These are phyloP conservation scores for Pteropus rufus DNA, from an alignment of 2,797 vertebrate genomes.

Conservation along the genomic window DNA sequence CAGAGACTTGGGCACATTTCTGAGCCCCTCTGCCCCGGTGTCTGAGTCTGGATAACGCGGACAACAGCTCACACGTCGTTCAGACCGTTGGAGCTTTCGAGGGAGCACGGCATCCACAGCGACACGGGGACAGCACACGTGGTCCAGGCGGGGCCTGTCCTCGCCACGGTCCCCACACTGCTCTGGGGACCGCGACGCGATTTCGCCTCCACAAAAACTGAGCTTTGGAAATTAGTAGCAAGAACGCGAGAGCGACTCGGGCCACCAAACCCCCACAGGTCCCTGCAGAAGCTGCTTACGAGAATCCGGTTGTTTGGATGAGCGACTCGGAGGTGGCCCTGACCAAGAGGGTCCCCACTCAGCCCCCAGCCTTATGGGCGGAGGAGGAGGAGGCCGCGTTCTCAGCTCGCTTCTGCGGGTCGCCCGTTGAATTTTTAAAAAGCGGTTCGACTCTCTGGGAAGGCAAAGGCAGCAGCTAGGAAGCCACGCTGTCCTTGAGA, in stretches of 20 bases:
- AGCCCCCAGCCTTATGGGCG: not conserved
- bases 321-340: too few species aligned
- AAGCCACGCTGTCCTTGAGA: not conserved
- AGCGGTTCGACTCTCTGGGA: not conserved
- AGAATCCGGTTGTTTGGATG: too few species aligned
- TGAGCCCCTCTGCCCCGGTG: not conserved
- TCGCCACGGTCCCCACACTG: not conserved
- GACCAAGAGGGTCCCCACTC: too few species aligned
- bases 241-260: not conserved
- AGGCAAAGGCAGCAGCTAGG: not conserved
- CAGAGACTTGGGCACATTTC: not conserved
- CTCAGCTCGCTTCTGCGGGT: not conserved
- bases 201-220: not conserved
- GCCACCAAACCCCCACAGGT: not conserved
- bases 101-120: too few species aligned
- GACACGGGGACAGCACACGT: not conserved
- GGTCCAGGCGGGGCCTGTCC: too few species aligned
- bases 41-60: not conserved
- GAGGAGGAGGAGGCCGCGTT: not conserved
- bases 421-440: not conserved
- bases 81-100: not conserved
- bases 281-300: too few species aligned
- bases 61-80: not conserved
- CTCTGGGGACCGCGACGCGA: accelerated
- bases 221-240: not conserved